Base-by-base conservation (phyloP, 1,140 invertebrate genomes). In the Aphelinus certus region DNA sequence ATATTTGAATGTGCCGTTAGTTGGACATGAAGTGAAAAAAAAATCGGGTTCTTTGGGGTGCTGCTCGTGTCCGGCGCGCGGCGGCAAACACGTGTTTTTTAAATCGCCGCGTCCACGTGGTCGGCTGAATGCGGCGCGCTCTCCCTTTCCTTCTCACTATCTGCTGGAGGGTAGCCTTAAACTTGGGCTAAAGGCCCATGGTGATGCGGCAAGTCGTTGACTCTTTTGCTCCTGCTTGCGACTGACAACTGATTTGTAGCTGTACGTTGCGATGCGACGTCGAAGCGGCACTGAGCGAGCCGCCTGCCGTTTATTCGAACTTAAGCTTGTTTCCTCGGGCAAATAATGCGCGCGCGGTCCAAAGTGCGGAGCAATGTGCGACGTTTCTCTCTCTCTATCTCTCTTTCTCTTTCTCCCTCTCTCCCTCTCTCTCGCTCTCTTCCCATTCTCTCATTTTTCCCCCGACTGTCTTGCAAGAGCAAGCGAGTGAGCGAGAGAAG, bases 201-300 rank as follows among this genome's bases (percentile, higher is more conserved):
- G 49, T n/a, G 65, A 26, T 26, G 26, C 26, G 26, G 26, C 26
- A 26, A 26, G 26, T 26, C 26, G 26, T 26, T 26, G 26, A 26
- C 26, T 26, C 26, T 26, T 26, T 26, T 26, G 51, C 51, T 4
- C 47, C 43, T 47, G 45, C 56, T 51, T 45, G 68, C 66, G 76
- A 26, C 57, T 81, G 78, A 26, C 26, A 26, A 26, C 26, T 26
- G 26, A 26, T 26, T 26, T 26, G 26, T 26, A 26, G 26, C 26
- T 26, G 26, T 26, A 26, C 76, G 81, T 63, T 75, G 71, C 76
- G 77, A 60, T 70, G 76, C 73, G 79, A 80, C 79, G 83, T 80
- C 82, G 71, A 81, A 82, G 81, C 81, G 79, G 76, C 81, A 87
- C 86, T 87, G 85, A 84, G 82, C 78, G 72, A 75, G 79, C 66